A percentile compares a stretch with the other conserved stretches of the same genome.
phyloP scores from a whole-genome alignment of 2,113 vertebrate species.

The Ophiodon elongatus region DNA sequence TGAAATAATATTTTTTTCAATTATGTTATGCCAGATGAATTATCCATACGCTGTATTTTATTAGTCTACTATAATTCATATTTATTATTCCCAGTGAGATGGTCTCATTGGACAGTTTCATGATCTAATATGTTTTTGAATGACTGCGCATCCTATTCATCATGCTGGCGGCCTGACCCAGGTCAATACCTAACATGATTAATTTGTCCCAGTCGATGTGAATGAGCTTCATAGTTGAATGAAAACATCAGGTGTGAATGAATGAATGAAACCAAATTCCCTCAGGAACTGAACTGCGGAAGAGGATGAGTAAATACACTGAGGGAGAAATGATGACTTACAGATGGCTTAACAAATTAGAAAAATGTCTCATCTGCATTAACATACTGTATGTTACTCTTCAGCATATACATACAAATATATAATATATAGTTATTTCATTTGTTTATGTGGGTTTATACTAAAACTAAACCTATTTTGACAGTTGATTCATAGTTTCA shows the following conservation, averaged over 20 bases:
- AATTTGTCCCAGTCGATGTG: slow-evolving; percentile 39
- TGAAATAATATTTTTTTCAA: not conserved
- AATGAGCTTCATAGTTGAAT: slow-evolving; percentile 26
- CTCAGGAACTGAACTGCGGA: slow-evolving; percentile 8
- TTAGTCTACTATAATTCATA: slow-evolving; percentile 10
- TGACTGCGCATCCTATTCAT: slow-evolving; percentile 45
- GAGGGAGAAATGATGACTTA: slow-evolving; percentile 5
- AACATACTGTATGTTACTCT: not conserved
- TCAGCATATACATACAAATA: not conserved
- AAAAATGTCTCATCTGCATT: not conserved
- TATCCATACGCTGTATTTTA: not conserved
- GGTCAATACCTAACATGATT: slow-evolving; percentile 55
- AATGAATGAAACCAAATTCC: slow-evolving; percentile 34
- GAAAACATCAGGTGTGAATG: slow-evolving; percentile 22
- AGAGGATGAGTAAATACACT: slow-evolving; percentile 12
- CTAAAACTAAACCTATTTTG: not conserved
- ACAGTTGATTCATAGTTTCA: not conserved
- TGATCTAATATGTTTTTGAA: slow-evolving; percentile 55
- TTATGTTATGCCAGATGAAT: not conserved
- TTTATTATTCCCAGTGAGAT: slow-evolving; percentile 33
- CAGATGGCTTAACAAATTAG: not conserved
- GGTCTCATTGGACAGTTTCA: slow-evolving; percentile 28
- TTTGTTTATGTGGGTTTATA: not conserved
- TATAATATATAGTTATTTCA: not conserved
- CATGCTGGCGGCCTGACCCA: slow-evolving; percentile 30